Evolutionary conservation across 2,113 vertebrate genomes (phyloP).

Genomic region (Daubentonia madagascariensis): DNA sequence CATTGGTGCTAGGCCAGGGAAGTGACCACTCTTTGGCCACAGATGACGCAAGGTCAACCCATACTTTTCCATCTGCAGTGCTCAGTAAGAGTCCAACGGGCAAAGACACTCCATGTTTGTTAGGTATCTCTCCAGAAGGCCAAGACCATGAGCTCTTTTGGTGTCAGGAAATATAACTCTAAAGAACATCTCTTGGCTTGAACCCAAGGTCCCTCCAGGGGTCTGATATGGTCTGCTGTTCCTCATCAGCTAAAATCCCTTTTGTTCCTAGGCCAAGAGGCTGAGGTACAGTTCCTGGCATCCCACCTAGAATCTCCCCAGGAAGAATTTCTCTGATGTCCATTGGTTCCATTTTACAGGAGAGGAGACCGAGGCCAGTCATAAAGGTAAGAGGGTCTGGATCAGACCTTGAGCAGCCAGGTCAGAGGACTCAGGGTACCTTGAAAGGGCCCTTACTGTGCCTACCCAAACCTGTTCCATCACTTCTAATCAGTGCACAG

Average conservation of each 20-base stretch:
- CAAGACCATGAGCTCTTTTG: not conserved
- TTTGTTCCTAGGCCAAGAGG: not conserved
- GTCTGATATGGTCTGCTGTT: not conserved
- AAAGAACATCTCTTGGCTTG: not conserved
- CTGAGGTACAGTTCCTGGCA: not conserved
- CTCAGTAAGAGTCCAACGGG: not conserved
- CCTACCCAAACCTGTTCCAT: constrained; percentile 71
- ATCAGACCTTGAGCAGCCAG: not conserved
- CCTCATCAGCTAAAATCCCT: not conserved
- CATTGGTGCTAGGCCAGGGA: not conserved
- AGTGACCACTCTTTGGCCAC: not conserved
- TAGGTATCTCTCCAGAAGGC: not conserved
- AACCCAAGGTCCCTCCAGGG: not conserved
- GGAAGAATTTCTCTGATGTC: not conserved
- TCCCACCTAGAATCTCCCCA: not conserved
- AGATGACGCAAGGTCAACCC: not conserved
- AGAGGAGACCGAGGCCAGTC: constrained; percentile 49
- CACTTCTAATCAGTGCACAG: constrained; percentile 83
- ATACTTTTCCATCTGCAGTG: not conserved
- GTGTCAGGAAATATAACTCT: not conserved
- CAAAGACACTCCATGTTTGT: not conserved
- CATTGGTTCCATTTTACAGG: constrained; percentile 60
- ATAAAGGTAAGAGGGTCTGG: not conserved
- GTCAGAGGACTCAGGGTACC: not conserved
- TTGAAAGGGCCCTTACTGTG: constrained; percentile 37